phyloP scores from a whole-genome alignment of 2,888 invertebrate species.

The Schizaphis graminum region DNA sequence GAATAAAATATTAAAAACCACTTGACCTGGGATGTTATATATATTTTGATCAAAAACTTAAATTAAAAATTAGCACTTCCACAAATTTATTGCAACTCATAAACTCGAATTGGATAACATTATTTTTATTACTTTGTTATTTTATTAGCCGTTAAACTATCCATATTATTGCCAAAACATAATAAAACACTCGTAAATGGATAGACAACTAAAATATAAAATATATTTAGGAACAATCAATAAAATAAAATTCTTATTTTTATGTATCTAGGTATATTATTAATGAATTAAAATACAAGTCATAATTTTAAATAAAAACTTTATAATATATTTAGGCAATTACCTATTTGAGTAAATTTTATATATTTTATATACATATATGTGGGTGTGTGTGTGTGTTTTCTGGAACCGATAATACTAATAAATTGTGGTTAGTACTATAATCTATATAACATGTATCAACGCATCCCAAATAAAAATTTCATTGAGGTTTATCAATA shows the following conservation, averaged over 20 bases:
- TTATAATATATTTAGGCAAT: neutral
- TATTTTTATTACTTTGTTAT: conserved; percentile 26
- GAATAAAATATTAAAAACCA: neutral
- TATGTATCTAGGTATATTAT: neutral
- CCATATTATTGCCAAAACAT: neutral
- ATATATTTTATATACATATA: neutral
- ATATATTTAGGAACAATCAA: neutral
- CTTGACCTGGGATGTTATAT: neutral
- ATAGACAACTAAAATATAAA: neutral
- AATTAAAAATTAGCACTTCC: conserved; percentile 6
- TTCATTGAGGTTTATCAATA: neutral
- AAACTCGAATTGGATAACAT: conserved; percentile 6
- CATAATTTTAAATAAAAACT: neutral
- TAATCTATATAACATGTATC: neutral
- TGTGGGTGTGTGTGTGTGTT: neutral
- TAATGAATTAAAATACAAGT: neutral
- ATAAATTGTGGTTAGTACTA: neutral
- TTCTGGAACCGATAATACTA: neutral
- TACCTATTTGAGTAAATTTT: neutral
- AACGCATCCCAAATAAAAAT: neutral
- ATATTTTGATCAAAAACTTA: neutral
- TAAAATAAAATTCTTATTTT: neutral
- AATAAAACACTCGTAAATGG: conserved; percentile 33
- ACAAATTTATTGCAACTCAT: neutral
- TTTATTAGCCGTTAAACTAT: conserved; percentile 14